Conservation (phyloP, 2,797 vertebrate species). For the Acrossocheilus fasciatus region DNA sequence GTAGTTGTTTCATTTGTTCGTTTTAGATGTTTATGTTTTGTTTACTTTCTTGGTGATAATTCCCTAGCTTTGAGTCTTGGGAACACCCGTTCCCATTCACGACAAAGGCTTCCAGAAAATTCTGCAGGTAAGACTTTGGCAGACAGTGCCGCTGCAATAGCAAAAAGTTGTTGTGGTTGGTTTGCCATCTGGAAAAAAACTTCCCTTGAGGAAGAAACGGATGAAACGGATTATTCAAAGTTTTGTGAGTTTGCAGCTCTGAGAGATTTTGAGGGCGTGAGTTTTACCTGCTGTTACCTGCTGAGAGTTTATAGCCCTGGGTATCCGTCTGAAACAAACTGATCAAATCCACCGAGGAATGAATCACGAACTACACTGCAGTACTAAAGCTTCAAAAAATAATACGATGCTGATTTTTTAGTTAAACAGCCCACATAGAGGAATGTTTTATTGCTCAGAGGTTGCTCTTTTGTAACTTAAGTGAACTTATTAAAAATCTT, state of each 20-base stretch:
- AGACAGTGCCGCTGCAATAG: background rate
- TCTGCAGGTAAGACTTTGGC: constrained; percentile 27
- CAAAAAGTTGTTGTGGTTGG: constrained; percentile 24
- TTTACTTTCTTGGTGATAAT: constrained; percentile 24
- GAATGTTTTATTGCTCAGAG: background rate
- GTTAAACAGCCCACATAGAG: background rate
- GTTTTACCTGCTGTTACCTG: constrained; percentile 35
- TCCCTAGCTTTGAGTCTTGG: constrained; percentile 1
- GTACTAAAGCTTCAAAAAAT: background rate
- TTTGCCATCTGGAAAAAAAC: constrained; percentile 38
- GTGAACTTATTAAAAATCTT: background rate
- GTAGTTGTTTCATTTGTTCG: background rate
- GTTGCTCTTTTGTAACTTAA: background rate
- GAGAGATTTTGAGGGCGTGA: constrained; percentile 1
- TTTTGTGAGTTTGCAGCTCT: constrained; percentile 19
- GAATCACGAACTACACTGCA: background rate
- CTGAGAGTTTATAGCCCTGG: constrained; percentile 33
- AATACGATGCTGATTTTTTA: background rate
- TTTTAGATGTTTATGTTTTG: background rate
- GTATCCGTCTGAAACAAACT: constrained; percentile 42
- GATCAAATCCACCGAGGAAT: constrained; percentile 24
- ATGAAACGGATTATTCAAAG: constrained; percentile 42
- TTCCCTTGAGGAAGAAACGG: constrained; percentile 24
- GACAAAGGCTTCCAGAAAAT: constrained; percentile 10
- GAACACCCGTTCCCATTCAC: background rate